A percentile compares a stretch with the other conserved stretches of the same genome.
Evolutionary conservation across 2,113 vertebrate species (phyloP).

Genomic region (Clarias magur): DNA sequence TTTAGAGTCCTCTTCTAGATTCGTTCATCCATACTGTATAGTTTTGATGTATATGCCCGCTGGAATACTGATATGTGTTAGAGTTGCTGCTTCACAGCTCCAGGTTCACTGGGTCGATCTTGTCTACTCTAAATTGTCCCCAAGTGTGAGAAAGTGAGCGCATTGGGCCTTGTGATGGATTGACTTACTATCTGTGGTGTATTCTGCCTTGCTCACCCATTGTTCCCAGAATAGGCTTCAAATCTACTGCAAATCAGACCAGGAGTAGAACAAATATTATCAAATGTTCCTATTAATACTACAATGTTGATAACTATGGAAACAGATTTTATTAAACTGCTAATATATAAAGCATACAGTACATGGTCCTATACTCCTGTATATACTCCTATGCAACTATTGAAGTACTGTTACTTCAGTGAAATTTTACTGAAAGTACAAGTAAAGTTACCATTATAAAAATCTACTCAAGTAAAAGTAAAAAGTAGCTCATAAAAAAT

Average conservation of each 20-base stretch:
- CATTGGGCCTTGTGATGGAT: background rate
- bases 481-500: no score
- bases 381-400: no score
- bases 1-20: slow-evolving; percentile 3
- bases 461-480: no score
- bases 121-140: background rate
- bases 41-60: background rate
- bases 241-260: background rate
- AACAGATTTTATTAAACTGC: background rate
- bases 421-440: no score
- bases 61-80: slow-evolving; percentile 2
- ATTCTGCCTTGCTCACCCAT: background rate
- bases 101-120: background rate
- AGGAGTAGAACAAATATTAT: background rate
- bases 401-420: no score
- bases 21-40: background rate
- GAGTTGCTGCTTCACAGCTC: background rate
- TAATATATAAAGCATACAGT: background rate
- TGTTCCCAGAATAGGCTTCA: background rate
- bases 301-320: background rate
- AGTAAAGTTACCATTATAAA: no score
- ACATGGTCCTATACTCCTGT: background rate
- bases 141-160: background rate
- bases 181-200: background rate
- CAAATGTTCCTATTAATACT: background rate